Evolutionary conservation across 2,888 invertebrate species (phyloP).

Genomic region (Vesta saturnalis): DNA sequence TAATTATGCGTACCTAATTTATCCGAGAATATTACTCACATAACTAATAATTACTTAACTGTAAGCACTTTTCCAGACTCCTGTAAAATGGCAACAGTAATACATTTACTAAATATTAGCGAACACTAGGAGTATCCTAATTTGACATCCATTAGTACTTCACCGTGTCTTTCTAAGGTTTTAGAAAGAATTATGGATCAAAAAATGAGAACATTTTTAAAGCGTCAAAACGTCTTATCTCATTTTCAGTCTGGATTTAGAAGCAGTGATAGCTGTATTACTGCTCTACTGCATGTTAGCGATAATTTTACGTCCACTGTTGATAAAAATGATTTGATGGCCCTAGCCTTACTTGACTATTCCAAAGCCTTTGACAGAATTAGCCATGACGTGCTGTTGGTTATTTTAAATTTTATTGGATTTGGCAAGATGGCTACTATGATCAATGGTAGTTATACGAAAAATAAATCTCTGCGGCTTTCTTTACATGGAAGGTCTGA

Average conservation of each 20-base stretch:
- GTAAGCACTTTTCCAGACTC: too few relatives aligned
- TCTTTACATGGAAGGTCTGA: neutral
- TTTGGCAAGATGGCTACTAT: neutral
- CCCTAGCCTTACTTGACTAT: neutral
- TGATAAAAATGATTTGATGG: neutral
- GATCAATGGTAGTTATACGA: neutral
- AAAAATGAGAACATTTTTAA: too few relatives aligned
- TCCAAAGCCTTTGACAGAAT: conserved; percentile 6
- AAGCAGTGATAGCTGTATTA: neutral
- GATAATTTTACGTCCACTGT: neutral
- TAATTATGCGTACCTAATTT: too few relatives aligned
- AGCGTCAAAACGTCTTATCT: too few relatives aligned
- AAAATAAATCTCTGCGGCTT: neutral
- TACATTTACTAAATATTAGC: too few relatives aligned
- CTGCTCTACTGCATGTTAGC: neutral
- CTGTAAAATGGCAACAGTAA: too few relatives aligned
- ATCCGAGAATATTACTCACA: too few relatives aligned
- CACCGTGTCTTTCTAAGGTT: too few relatives aligned
- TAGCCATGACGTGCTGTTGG: neutral
- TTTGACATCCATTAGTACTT: too few relatives aligned
- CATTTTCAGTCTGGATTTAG: conserved; percentile 8
- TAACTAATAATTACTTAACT: too few relatives aligned
- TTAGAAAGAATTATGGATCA: too few relatives aligned
- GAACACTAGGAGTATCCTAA: too few relatives aligned
- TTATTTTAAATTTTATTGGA: neutral